phyloP scores from a whole-genome alignment of 2,113 vertebrate genomes.

The Rhinolophus ferrumequinum region DNA sequence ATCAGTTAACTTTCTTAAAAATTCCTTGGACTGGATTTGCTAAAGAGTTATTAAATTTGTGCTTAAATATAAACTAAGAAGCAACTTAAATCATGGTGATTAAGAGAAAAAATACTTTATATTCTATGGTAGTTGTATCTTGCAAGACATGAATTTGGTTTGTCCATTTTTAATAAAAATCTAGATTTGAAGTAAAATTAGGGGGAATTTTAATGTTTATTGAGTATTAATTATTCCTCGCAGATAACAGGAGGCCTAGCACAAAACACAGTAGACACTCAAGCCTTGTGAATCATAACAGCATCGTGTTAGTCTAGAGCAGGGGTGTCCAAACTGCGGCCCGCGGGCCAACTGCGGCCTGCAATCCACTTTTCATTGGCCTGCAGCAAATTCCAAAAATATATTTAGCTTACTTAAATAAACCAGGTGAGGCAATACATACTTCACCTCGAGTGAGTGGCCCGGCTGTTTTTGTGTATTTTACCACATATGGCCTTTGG shows the following conservation, averaged over 20 bases:
- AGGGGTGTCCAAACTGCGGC: too few relatives aligned
- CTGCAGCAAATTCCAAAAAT: too few relatives aligned
- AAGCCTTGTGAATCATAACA: not conserved
- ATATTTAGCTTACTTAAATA: too few relatives aligned
- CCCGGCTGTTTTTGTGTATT: too few relatives aligned
- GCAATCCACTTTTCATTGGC: too few relatives aligned
- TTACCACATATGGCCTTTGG: too few relatives aligned
- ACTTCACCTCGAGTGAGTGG: too few relatives aligned
- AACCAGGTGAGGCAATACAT: too few relatives aligned
- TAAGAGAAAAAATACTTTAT: not conserved
- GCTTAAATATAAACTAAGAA: constrained; percentile 9
- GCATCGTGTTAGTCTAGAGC: not conserved
- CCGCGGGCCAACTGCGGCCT: too few relatives aligned
- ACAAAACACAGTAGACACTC: not conserved
- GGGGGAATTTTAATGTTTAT: not conserved
- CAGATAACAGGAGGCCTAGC: not conserved
- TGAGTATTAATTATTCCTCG: not conserved
- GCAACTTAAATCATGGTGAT: not conserved
- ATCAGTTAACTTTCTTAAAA: not conserved
- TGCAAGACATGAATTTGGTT: not conserved
- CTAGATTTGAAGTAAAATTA: not conserved
- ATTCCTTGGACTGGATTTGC: not conserved
- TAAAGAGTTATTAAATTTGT: not conserved
- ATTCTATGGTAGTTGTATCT: not conserved
- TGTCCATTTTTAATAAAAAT: not conserved